phyloP scores from a whole-genome alignment of 2,888 invertebrate genomes.

The Drosophila multiciliata region DNA sequence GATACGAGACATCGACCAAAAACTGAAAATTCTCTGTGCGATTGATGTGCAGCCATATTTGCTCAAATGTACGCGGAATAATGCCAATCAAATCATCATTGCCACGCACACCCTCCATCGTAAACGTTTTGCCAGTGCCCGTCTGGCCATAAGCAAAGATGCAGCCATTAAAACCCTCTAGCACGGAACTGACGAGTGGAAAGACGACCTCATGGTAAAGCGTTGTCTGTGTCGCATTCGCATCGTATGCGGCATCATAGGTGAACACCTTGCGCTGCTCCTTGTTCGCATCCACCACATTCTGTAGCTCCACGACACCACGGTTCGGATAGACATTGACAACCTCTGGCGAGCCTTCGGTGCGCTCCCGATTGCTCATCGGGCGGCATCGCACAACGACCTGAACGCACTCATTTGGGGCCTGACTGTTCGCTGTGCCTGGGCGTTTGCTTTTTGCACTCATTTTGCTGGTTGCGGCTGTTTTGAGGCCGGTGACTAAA shows the following conservation, averaged over 20 bases:
- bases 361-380: conserved; percentile 93
- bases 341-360: conserved; percentile 85
- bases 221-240: conserved; percentile 93
- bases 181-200: conserved; percentile 96
- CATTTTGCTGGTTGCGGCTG: conserved; percentile 60
- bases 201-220: conserved; percentile 98
- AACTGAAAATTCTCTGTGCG: conserved; percentile 97
- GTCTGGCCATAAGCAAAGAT: conserved; percentile 99
- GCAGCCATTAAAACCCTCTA: conserved; percentile 99
- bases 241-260: conserved; percentile 98
- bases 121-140: conserved; percentile 94
- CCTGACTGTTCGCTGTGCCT: conserved; percentile 78
- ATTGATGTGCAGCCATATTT: conserved; percentile 97
- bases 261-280: conserved; percentile 97
- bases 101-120: conserved; percentile 89
- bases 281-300: conserved; percentile 88
- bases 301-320: conserved; percentile 95
- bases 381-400: conserved; percentile 99
- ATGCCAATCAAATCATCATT: conserved; percentile 91
- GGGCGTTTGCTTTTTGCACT: conserved; percentile 82
- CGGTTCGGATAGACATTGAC: conserved; percentile 94
- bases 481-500: conserved; percentile 64
- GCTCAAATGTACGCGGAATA: conserved; percentile 98
- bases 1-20: conserved; percentile 97
- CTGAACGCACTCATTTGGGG: conserved; percentile 93